Percentiles rank a stretch among this genome's conserved stretches.
Evolutionary conservation across 1,140 invertebrate species (phyloP).

Genomic region (Bombus pyrosoma): DNA sequence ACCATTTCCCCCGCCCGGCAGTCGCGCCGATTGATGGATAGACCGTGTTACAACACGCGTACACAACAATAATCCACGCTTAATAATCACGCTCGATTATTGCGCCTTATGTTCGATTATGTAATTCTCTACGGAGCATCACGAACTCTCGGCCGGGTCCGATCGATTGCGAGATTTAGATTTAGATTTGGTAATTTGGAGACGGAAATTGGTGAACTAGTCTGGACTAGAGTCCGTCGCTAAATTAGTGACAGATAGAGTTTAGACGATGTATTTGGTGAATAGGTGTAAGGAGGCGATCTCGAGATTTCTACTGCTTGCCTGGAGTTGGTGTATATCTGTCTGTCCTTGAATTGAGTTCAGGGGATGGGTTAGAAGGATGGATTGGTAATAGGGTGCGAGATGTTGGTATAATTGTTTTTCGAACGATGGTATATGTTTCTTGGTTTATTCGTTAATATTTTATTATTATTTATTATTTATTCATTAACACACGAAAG

Average conservation of each 20-base stretch:
- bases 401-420: slow-evolving; percentile 1
- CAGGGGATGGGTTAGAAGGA: neutral
- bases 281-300: slow-evolving; percentile 45
- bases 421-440: too few relatives aligned
- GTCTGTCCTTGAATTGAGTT: slow-evolving; percentile 7
- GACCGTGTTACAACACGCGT: slow-evolving; percentile 61
- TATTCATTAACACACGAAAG: too few relatives aligned
- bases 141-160: slow-evolving; percentile 16
- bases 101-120: slow-evolving; percentile 58
- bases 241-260: slow-evolving; percentile 74
- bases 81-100: slow-evolving; percentile 62
- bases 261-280: slow-evolving; percentile 40
- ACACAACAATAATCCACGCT: slow-evolving; percentile 67
- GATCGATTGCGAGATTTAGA: slow-evolving; percentile 75
- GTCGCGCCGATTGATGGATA: slow-evolving; percentile 51
- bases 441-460: too few relatives aligned
- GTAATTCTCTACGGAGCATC: slow-evolving; percentile 39
- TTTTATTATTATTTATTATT: too few relatives aligned
- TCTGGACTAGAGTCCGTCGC: slow-evolving; percentile 50
- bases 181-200: slow-evolving; percentile 80
- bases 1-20: neutral
- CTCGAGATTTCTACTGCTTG: neutral
- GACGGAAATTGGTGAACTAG: slow-evolving; percentile 79
- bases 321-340: neutral
- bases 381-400: neutral